Evolutionary conservation across 1,140 invertebrate species (phyloP).

Genomic region (Thaumatotibia leucotreta): DNA sequence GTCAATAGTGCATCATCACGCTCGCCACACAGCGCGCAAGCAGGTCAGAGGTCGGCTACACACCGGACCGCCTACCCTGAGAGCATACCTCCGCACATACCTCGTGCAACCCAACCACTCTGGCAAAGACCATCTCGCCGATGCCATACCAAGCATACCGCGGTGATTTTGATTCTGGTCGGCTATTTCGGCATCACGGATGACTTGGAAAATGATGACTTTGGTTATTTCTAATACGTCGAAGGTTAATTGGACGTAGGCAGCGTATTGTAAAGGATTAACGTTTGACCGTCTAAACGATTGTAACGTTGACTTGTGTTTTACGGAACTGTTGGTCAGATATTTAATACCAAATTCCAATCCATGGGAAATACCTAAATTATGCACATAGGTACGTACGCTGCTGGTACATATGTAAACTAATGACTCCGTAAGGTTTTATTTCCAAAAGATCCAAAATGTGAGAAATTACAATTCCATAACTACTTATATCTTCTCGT

Average conservation of each 20-base stretch:
- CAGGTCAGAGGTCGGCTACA: constrained; percentile 55
- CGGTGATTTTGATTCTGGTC: constrained; percentile 17
- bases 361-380: background rate
- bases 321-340: constrained; percentile 19
- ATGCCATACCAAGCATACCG: background rate
- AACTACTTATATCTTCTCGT: too few species aligned
- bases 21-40: constrained; percentile 46
- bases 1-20: constrained; percentile 45
- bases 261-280: constrained; percentile 62
- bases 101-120: constrained; percentile 35
- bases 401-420: too few species aligned
- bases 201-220: constrained; percentile 60
- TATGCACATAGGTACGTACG: background rate
- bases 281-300: constrained; percentile 41
- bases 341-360: constrained; percentile 18
- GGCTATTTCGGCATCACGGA: constrained; percentile 27
- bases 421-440: too few species aligned
- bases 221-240: constrained; percentile 56
- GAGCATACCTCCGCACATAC: constrained; percentile 48
- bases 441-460: too few species aligned
- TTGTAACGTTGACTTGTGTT: constrained; percentile 21
- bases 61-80: constrained; percentile 44
- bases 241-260: constrained; percentile 68
- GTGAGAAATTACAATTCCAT: too few species aligned
- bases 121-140: constrained; percentile 15